These are phyloP conservation scores for Papio anubis DNA, from an alignment of 2,113 vertebrate species.

Conservation along the genomic window DNA sequence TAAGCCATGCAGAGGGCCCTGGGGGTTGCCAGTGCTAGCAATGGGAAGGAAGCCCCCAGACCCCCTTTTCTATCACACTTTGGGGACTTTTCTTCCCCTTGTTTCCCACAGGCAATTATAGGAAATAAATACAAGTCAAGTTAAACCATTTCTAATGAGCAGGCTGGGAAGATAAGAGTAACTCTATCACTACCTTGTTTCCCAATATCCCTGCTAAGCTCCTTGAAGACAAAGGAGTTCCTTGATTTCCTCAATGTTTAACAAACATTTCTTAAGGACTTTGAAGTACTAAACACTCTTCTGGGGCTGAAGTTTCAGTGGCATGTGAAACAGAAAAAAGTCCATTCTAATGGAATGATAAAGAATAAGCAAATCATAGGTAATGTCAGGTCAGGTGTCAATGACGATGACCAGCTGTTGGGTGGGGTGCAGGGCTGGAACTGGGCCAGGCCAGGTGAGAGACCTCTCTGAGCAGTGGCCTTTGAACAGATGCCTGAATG, in stretches of 20 bases:
- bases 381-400: not conserved
- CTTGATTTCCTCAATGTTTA: conserved; percentile 8
- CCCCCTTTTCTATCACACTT: not conserved
- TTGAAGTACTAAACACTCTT: not conserved
- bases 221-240: not conserved
- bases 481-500: not conserved
- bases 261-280: not conserved
- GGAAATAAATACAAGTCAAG: conserved; percentile 61
- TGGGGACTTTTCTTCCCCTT: conserved; percentile 46
- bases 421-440: too few relatives aligned
- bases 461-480: not conserved
- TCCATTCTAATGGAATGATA: not conserved
- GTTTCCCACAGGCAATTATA: conserved; percentile 60
- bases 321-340: not conserved
- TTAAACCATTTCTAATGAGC: conserved; percentile 41
- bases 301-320: not conserved
- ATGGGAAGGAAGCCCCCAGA: conserved; percentile 40
- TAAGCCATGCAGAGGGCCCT: not conserved
- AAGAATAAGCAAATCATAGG: not conserved
- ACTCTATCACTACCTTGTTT: not conserved
- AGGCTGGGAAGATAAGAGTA: not conserved
- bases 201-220: not conserved
- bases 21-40: not conserved
- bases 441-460: not conserved
- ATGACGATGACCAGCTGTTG: not conserved